These are phyloP conservation scores for Pomacea maculata DNA, from an alignment of 1,140 invertebrate genomes.

Conservation along the genomic window DNA sequence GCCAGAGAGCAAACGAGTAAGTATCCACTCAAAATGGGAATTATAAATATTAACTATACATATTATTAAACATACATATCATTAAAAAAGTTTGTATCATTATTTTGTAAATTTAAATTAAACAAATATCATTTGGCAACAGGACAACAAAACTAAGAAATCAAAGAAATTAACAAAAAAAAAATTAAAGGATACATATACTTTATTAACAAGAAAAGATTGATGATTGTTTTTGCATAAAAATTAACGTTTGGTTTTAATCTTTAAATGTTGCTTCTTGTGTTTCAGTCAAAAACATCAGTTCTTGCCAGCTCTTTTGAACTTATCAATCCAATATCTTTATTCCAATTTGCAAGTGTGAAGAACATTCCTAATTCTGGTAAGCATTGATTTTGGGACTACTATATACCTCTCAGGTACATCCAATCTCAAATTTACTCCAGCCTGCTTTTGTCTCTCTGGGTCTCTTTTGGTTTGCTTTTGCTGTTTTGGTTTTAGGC, in stretches of 20 bases:
- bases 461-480: not conserved
- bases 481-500: not conserved
- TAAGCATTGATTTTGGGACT: conserved; percentile 24
- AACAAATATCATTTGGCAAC: too few relatives aligned
- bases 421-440: too few relatives aligned
- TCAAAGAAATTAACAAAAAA: too few relatives aligned
- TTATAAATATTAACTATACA: not conserved
- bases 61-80: not conserved
- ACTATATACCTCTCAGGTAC: too few relatives aligned
- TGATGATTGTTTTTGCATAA: not conserved
- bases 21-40: conserved; percentile 15
- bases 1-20: conserved; percentile 73
- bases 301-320: conserved; percentile 78
- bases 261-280: conserved; percentile 28
- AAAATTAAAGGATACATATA: too few relatives aligned
- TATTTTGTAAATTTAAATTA: too few relatives aligned
- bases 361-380: conserved; percentile 60
- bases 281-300: conserved; percentile 73
- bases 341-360: conserved; percentile 73
- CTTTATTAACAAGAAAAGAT: too few relatives aligned
- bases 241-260: not conserved
- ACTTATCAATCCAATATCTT: conserved; percentile 77
- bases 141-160: too few relatives aligned
- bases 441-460: too few relatives aligned
- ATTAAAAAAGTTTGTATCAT: too few relatives aligned